Evolutionary conservation across 30 jellyfish, hydroid and myxozoan genomes (phyloP).

Genomic region (Cassiopea xamachana): DNA sequence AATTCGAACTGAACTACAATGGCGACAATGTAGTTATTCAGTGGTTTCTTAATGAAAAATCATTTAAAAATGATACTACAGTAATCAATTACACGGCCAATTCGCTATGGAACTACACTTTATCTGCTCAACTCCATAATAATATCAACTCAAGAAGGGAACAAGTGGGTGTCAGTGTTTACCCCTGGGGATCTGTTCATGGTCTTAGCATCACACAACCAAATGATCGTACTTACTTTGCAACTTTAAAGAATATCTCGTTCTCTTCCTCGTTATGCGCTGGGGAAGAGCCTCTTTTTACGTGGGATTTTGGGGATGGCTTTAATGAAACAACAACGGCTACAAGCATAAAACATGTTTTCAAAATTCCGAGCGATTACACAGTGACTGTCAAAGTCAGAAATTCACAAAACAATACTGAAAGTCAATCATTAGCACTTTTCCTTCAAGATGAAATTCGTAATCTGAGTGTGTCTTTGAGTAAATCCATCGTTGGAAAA

Average conservation of each 20-base stretch:
- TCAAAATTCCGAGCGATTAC: conserved; percentile 15
- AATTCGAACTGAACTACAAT: not conserved
- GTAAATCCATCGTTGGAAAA: conserved; percentile 20
- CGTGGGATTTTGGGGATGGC: conserved; percentile 70
- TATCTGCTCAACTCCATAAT: conserved; percentile 22
- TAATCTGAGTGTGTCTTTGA: conserved; percentile 33
- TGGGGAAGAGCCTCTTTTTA: conserved; percentile 30
- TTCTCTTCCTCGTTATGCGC: conserved; percentile 28
- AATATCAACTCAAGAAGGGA: not conserved
- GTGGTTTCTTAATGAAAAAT: conserved; percentile 19
- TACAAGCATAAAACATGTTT: conserved; percentile 13
- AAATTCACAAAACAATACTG: conserved; percentile 10
- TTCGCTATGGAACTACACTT: not conserved
- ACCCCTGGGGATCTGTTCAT: conserved; percentile 50
- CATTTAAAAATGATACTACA: not conserved
- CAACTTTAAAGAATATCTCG: conserved; percentile 1
- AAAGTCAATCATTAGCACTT: not conserved
- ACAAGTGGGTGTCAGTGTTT: conserved; percentile 1
- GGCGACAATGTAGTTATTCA: conserved; percentile 21
- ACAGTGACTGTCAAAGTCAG: conserved; percentile 10
- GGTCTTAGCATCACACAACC: conserved; percentile 42
- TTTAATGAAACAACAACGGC: not conserved
- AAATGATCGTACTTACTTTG: not conserved
- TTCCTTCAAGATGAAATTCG: conserved; percentile 51
- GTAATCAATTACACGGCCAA: not conserved